Evolutionary conservation across 2,113 vertebrate species (phyloP).

Genomic region (Leucopsar rothschildi): DNA sequence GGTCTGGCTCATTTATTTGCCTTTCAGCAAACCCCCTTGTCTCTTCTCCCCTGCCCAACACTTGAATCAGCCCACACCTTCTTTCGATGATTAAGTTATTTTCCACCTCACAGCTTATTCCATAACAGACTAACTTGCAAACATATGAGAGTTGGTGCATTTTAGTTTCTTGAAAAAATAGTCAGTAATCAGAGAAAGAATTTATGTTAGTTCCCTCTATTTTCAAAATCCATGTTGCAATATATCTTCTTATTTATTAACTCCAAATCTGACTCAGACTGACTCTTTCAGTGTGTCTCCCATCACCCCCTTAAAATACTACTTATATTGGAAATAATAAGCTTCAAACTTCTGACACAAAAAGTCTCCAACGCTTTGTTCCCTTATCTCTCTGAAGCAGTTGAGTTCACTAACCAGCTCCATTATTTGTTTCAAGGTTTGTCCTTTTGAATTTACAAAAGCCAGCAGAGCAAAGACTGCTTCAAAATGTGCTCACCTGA

Average conservation of each 20-base stretch:
- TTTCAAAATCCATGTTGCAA: not conserved
- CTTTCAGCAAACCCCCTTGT: not conserved
- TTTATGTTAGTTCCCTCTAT: not conserved
- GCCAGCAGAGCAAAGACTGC: accelerated
- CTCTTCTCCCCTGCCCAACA: not conserved
- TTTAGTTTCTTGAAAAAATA: not conserved
- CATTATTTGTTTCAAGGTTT: not conserved
- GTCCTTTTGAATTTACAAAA: not conserved
- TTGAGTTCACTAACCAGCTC: not conserved
- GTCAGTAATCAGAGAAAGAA: not conserved
- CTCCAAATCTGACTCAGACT: not conserved
- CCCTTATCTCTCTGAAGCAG: not conserved
- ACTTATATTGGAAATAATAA: not conserved
- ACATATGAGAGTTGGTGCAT: accelerated
- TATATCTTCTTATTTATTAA: not conserved
- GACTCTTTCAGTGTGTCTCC: not conserved
- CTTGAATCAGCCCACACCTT: not conserved
- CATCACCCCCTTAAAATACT: not conserved
- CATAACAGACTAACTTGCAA: not conserved
- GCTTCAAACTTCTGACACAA: not conserved
- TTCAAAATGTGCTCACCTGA: not conserved
- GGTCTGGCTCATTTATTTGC: not conserved
- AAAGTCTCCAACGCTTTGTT: not conserved
- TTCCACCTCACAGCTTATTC: not conserved
- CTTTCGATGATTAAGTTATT: not conserved